A percentile compares a stretch with the other conserved stretches of the same genome.
Evolutionary conservation across 2,888 invertebrate species (phyloP).

Genomic region (Heliconius ismenius): DNA sequence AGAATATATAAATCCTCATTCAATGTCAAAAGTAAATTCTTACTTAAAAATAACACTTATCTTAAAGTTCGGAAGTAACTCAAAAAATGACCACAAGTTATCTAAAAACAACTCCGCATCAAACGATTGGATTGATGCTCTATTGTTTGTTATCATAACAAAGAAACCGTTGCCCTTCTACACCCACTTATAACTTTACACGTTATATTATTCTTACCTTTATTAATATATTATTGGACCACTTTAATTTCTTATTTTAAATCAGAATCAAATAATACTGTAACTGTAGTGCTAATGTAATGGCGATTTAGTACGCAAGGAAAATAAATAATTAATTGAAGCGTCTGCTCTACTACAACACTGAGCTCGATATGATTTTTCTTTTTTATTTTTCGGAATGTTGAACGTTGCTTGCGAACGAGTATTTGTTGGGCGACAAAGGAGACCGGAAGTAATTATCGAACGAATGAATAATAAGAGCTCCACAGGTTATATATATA

Average conservation of each 20-base stretch:
- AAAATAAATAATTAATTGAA: conserved; percentile 1
- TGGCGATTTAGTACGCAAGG: background rate
- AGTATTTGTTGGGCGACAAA: background rate
- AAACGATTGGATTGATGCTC: background rate
- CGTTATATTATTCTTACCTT: conserved; percentile 15
- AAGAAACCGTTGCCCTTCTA: background rate
- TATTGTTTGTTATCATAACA: conserved; percentile 1
- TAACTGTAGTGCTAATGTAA: background rate
- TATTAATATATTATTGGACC: background rate
- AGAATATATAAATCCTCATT: background rate
- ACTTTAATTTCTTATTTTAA: conserved; percentile 3
- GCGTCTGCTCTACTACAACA: background rate
- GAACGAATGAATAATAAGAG: conserved; percentile 2
- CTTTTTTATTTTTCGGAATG: background rate
- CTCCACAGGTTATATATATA: background rate
- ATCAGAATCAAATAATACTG: background rate
- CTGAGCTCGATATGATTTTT: conserved; percentile 17
- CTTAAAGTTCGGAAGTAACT: background rate
- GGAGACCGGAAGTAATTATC: conserved; percentile 14
- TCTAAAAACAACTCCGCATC: conserved; percentile 2
- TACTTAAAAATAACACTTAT: background rate
- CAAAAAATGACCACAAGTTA: too few relatives aligned
- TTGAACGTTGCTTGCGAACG: background rate
- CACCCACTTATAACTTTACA: background rate
- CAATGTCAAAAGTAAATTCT: background rate